Conservation (phyloP, 2,888 invertebrate species). For the Germaria angustata region DNA sequence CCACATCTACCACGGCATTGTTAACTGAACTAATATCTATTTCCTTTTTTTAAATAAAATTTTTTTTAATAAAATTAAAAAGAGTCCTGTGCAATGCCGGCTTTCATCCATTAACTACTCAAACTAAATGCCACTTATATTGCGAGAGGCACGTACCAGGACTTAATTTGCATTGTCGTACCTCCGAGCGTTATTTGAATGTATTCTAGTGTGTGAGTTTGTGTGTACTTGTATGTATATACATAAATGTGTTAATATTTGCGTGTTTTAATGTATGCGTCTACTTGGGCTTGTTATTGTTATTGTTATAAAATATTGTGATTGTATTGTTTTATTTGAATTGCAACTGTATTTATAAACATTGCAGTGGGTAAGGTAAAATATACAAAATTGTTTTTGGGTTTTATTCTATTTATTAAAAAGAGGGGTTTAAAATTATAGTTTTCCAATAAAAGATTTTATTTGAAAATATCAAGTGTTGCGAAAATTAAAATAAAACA, state of each 20-base stretch:
- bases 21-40: neutral
- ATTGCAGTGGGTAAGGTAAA: conserved; percentile 30
- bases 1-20: neutral
- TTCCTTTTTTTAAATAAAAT: neutral
- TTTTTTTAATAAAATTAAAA: conserved; percentile 1
- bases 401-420: neutral
- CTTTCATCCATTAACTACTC: conserved; percentile 53
- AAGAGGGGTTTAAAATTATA: neutral
- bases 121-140: conserved; percentile 59
- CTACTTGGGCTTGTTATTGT: neutral
- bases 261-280: conserved; percentile 17
- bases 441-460: neutral
- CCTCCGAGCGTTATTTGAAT: conserved; percentile 1
- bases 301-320: conserved; percentile 42
- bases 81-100: neutral
- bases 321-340: conserved; percentile 56
- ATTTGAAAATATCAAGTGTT: neutral
- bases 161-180: conserved; percentile 56
- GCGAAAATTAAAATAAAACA: neutral
- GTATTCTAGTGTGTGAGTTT: neutral
- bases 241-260: neutral
- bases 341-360: conserved; percentile 59
- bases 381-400: conserved; percentile 15
- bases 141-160: conserved; percentile 57
- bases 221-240: neutral